Evolutionary conservation across 1,140 invertebrate species (phyloP), one percentile per base, ranked within the genome.

Genomic region (Globodera ellingtonae): DNA sequence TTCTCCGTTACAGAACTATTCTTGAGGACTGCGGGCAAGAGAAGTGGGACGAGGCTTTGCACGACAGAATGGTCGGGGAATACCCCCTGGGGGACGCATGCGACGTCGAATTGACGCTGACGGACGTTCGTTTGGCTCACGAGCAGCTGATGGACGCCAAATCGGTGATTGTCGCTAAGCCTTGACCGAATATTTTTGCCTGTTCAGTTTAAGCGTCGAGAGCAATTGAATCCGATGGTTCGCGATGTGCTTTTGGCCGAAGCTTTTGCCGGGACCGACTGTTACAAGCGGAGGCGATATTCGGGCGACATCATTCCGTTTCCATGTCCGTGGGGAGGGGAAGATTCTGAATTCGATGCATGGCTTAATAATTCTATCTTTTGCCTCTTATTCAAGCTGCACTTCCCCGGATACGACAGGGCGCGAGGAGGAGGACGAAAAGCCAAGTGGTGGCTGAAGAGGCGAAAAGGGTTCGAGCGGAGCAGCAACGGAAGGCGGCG

Each of bases 21-120:
- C 79, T 88, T 74, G 86, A 86, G 62, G 85, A 83, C 70, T 50
- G 76, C 10, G 85, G 86, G 9, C 62, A 66, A 24, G 86, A 86
- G 47, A 71, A 85, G 44, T 88, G 81, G 75, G 85, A 86, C 65
- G 74, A 87, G 24, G 46, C 70, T 15, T 67, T 86, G 18, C 79
- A 82, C 35, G 21, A 77, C 24, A 65, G 48, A 46, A 24, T 78
- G 24, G 4, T 13, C 5, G 46, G 18, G 8, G 59, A 77, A 77
- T 77, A 44, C 21, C 18, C 10, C 21, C 24, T 18, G n/a, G 24
- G n/a, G 15, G 9, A 10, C 15, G 10, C 46, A 15, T 4, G 44
- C 13, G 21, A 65, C 18, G 15, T 52, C 10, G 70, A 85, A 80
- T 13, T 77, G n/a, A 83, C 21, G 9, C 21, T 46, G 44, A 65